A percentile compares a stretch with the other conserved stretches of the same genome.
These are phyloP conservation scores for Drosophila monieri DNA, from an alignment of 2,888 invertebrate species.

Conservation along the genomic window DNA sequence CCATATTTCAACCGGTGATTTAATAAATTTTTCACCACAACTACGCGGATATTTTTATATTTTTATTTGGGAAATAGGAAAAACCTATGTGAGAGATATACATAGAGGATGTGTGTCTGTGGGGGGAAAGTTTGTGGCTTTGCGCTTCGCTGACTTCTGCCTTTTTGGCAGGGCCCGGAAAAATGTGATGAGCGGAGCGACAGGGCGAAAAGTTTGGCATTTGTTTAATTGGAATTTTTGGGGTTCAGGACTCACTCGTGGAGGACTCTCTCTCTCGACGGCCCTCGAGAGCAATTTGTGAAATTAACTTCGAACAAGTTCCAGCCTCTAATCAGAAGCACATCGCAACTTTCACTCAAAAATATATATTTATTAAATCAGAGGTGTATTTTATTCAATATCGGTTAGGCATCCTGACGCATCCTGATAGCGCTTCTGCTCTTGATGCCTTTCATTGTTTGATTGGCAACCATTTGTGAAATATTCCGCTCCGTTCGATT, in stretches of 20 bases:
- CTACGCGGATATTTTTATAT: slow-evolving; percentile 1
- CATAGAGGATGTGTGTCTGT: slow-evolving; percentile 10
- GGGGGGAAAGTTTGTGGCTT: slow-evolving; percentile 58
- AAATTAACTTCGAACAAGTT: slow-evolving; percentile 46
- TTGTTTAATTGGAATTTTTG: slow-evolving; percentile 73
- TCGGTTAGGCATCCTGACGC: too few relatives aligned
- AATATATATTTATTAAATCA: not conserved
- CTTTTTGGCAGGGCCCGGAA: slow-evolving; percentile 26
- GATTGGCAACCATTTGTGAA: slow-evolving; percentile 41
- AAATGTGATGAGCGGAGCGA: slow-evolving; percentile 23
- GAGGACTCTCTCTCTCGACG: not conserved
- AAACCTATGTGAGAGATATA: slow-evolving; percentile 5
- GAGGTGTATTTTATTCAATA: not conserved
- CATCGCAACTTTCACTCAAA: not conserved
- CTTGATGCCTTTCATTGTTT: slow-evolving; percentile 34
- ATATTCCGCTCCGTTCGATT: slow-evolving; percentile 33
- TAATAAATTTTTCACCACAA: slow-evolving; percentile 10
- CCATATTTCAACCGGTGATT: slow-evolving; percentile 3
- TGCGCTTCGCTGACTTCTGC: slow-evolving; percentile 55
- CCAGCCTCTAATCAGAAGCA: slow-evolving; percentile 30
- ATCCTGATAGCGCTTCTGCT: slow-evolving; percentile 11
- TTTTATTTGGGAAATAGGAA: too few relatives aligned
- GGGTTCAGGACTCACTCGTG: slow-evolving; percentile 5
- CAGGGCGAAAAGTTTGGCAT: slow-evolving; percentile 64
- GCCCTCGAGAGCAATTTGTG: slow-evolving; percentile 36